Percentiles rank a stretch among this genome's conserved stretches.
Conservation (phyloP, 2,888 invertebrate genomes). For the Stenurella melanura region DNA sequence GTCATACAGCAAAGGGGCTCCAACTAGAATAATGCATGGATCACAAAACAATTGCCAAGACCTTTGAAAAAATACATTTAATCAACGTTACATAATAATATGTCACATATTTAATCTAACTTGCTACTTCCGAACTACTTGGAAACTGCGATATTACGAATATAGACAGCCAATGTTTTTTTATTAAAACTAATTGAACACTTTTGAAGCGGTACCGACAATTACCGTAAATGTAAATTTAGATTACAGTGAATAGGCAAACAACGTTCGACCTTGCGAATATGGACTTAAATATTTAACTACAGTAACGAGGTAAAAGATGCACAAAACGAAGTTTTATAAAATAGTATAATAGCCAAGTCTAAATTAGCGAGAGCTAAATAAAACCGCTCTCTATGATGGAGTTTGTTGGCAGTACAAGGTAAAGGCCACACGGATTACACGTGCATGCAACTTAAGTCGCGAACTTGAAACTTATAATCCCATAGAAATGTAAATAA, state of each 20-base stretch:
- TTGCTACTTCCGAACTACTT: neutral
- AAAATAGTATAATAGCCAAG: neutral
- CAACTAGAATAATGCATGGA: too few relatives aligned
- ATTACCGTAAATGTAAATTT: neutral
- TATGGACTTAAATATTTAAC: neutral
- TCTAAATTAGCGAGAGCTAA: constrained; percentile 1
- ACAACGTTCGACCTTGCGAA: constrained; percentile 3
- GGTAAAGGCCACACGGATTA: constrained; percentile 39
- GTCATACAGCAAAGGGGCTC: too few relatives aligned
- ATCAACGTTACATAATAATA: too few relatives aligned
- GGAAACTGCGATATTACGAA: neutral
- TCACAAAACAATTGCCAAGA: too few relatives aligned
- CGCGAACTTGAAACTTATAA: constrained; percentile 24
- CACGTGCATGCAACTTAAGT: constrained; percentile 35
- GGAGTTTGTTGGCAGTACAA: constrained; percentile 29
- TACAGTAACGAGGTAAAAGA: constrained; percentile 4
- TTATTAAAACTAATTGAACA: too few relatives aligned
- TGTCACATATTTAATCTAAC: neutral
- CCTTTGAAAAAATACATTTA: too few relatives aligned
- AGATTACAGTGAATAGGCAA: neutral
- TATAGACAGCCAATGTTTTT: too few relatives aligned
- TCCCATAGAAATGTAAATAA: neutral
- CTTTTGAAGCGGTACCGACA: neutral
- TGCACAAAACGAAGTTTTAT: neutral
- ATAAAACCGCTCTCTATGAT: neutral